phyloP scores from a whole-genome alignment of 2,888 invertebrate genomes.

The Drosophila mayaguana region DNA sequence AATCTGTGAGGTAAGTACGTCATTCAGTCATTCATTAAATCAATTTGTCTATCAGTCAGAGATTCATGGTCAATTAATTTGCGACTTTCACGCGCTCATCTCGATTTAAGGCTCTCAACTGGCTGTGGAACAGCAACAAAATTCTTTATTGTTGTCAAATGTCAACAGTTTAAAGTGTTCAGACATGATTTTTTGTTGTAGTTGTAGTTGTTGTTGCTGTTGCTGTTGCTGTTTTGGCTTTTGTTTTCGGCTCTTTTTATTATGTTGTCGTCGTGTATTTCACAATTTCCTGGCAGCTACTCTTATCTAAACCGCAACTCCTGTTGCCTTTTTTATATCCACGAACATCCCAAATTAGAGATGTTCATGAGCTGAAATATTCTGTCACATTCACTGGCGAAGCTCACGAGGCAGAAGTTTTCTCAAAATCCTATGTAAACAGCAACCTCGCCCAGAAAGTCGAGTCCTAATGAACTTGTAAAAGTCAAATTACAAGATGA shows the following conservation, averaged over 20 bases:
- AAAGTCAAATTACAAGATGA: constrained; percentile 4
- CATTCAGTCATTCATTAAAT: neutral
- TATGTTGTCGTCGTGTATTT: constrained; percentile 30
- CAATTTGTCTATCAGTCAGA: neutral
- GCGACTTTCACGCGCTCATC: constrained; percentile 26
- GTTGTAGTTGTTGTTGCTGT: constrained; percentile 10
- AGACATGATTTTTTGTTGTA: constrained; percentile 11
- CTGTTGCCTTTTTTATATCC: constrained; percentile 6
- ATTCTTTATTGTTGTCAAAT: constrained; percentile 33
- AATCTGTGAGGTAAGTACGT: neutral
- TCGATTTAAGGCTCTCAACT: constrained; percentile 16
- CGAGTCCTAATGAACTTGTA: constrained; percentile 11
- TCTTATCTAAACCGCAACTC: constrained; percentile 9
- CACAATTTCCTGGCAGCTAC: constrained; percentile 36
- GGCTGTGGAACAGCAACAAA: constrained; percentile 8
- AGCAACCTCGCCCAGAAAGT: neutral
- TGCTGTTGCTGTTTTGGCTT: constrained; percentile 7
- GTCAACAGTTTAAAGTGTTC: constrained; percentile 35
- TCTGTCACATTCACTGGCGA: neutral
- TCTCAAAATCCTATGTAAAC: constrained; percentile 8
- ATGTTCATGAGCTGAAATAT: constrained; percentile 19
- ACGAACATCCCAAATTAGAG: constrained; percentile 23
- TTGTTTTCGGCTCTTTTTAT: constrained; percentile 13
- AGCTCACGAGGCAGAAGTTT: constrained; percentile 12
- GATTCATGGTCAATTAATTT: constrained; percentile 4